Evolutionary conservation across 2,888 invertebrate species (phyloP).

Genomic region (Gonocerus acuteangulatus): DNA sequence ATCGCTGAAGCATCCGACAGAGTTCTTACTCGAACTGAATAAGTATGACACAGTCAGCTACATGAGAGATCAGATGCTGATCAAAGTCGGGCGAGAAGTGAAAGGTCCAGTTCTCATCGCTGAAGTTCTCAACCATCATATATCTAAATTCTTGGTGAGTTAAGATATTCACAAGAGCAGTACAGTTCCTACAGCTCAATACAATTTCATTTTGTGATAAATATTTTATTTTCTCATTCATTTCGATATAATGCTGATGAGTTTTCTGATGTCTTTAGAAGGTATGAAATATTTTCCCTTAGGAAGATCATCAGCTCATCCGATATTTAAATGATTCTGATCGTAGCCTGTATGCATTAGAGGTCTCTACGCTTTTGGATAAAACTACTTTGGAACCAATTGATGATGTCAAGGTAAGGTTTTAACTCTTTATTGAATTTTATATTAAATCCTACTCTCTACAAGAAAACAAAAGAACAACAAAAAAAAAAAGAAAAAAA

Average conservation of each 20-base stretch:
- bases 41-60: slow-evolving; percentile 51
- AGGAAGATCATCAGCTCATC: slow-evolving; percentile 51
- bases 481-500: not conserved
- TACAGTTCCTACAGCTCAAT: too few relatives aligned
- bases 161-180: not conserved
- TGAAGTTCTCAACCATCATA: slow-evolving; percentile 54
- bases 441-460: slow-evolving; percentile 4
- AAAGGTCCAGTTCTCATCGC: slow-evolving; percentile 46
- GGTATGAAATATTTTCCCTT: slow-evolving; percentile 35
- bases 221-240: too few relatives aligned
- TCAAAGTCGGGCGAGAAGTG: slow-evolving; percentile 41
- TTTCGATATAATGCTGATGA: too few relatives aligned
- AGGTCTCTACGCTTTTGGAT: slow-evolving; percentile 30
- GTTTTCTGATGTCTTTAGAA: not conserved
- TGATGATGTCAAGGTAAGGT: slow-evolving; percentile 30
- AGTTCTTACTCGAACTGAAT: slow-evolving; percentile 50
- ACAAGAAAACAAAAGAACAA: not conserved
- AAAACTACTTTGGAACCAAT: slow-evolving; percentile 15
- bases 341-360: slow-evolving; percentile 45
- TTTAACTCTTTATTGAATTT: slow-evolving; percentile 10
- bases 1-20: slow-evolving; percentile 43
- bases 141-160: slow-evolving; percentile 52
- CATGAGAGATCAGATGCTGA: slow-evolving; percentile 47
- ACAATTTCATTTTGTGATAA: too few relatives aligned
- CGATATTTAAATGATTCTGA: slow-evolving; percentile 49